phyloP scores from a whole-genome alignment of 2,888 invertebrate genomes.

The Pammene fasciana region DNA sequence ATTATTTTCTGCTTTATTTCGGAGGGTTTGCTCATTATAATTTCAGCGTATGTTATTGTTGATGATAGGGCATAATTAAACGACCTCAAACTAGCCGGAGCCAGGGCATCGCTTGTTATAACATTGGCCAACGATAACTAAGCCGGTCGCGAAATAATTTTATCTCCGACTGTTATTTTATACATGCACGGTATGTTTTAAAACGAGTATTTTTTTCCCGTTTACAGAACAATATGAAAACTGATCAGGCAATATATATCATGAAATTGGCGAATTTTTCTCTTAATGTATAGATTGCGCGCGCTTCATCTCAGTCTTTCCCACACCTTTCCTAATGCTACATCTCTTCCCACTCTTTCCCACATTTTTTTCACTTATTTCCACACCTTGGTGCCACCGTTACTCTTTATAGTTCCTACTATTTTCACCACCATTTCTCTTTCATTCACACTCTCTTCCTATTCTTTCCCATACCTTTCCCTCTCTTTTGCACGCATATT shows the following conservation, averaged over 20 bases:
- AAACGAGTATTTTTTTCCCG: not conserved
- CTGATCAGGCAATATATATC: not conserved
- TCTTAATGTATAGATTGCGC: too few species aligned
- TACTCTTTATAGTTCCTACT: too few species aligned
- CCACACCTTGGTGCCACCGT: too few species aligned
- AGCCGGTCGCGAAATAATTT: constrained; percentile 12
- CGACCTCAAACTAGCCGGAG: constrained; percentile 13
- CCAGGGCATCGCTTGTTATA: constrained; percentile 24
- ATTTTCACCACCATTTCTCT: too few species aligned
- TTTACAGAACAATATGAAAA: not conserved
- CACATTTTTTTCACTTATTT: too few species aligned
- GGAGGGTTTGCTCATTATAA: not conserved
- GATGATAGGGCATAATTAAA: constrained; percentile 8
- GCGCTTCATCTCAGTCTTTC: too few species aligned
- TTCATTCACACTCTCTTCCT: too few species aligned
- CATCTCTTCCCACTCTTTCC: too few species aligned
- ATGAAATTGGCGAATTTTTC: not conserved
- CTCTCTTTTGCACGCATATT: too few species aligned
- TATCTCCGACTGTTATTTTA: constrained; percentile 17
- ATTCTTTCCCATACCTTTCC: too few species aligned
- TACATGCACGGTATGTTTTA: not conserved
- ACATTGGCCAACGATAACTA: constrained; percentile 33
- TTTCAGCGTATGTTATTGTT: not conserved
- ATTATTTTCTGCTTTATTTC: too few species aligned
- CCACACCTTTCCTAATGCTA: too few species aligned